Percentiles rank a stretch among this genome's conserved stretches.
These are phyloP conservation scores for Harpalus rufipes DNA, from an alignment of 2,888 invertebrate species.

Conservation along the genomic window DNA sequence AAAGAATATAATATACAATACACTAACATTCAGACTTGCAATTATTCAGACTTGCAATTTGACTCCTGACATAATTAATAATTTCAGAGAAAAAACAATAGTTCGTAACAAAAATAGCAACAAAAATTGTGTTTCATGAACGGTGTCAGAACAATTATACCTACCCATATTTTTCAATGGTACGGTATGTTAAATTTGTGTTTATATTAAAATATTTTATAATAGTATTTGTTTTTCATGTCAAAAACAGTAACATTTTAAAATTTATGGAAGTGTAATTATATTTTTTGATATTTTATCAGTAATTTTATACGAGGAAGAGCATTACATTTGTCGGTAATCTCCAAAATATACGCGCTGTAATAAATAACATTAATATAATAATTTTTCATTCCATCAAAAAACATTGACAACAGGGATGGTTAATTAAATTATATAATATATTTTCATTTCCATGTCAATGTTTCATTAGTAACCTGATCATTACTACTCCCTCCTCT, in stretches of 20 bases:
- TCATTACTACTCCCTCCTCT: conserved; percentile 29
- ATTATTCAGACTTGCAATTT: too few relatives aligned
- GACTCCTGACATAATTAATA: too few relatives aligned
- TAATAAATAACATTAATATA: background rate
- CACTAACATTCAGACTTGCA: too few relatives aligned
- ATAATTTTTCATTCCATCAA: conserved; percentile 20
- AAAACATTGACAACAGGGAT: conserved; percentile 6
- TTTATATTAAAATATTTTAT: background rate
- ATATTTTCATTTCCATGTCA: conserved; percentile 53
- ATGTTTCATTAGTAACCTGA: conserved; percentile 46
- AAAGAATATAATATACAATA: too few relatives aligned
- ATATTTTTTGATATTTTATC: background rate
- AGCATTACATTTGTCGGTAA: background rate
- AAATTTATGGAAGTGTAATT: background rate
- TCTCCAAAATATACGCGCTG: background rate
- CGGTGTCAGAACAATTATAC: too few relatives aligned
- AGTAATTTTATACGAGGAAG: background rate
- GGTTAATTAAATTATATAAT: conserved; percentile 21
- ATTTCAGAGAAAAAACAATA: too few relatives aligned
- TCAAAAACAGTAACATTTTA: background rate
- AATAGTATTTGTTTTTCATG: background rate
- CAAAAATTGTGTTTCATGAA: too few relatives aligned
- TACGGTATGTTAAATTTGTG: background rate
- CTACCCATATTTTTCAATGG: too few relatives aligned
- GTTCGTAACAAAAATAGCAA: too few relatives aligned